phyloP scores from a whole-genome alignment of 2,888 invertebrate species.

The Ptychoptera contaminata region DNA sequence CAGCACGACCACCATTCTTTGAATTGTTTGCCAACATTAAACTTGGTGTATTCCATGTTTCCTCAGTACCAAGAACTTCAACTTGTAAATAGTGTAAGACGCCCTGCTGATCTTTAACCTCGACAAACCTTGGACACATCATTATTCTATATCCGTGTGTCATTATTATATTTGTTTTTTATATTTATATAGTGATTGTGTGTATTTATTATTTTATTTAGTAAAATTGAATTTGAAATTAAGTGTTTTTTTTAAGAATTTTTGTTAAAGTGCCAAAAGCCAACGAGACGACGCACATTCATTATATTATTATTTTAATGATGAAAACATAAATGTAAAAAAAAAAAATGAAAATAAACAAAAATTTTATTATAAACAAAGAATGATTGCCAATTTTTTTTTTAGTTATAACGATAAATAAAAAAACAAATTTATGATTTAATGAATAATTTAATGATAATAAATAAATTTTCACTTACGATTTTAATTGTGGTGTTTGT shows the following conservation, averaged over 20 bases:
- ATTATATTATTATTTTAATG: too few species aligned
- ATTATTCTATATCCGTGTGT: conserved; percentile 25
- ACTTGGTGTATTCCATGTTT: conserved; percentile 78
- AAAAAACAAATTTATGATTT: background rate
- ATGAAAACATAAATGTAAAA: too few species aligned
- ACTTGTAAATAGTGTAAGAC: conserved; percentile 52
- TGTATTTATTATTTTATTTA: too few species aligned
- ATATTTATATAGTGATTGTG: background rate
- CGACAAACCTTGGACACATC: conserved; percentile 34
- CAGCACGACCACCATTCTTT: conserved; percentile 51
- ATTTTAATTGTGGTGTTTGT: conserved; percentile 33
- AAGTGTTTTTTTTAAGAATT: conserved; percentile 18
- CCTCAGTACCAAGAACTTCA: conserved; percentile 64
- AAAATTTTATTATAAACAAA: too few species aligned
- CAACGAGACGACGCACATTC: conserved; percentile 14
- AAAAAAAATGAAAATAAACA: too few species aligned
- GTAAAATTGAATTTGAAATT: too few species aligned
- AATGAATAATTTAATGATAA: too few species aligned
- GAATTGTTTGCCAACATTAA: conserved; percentile 51
- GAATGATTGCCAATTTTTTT: too few species aligned
- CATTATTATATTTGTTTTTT: background rate
- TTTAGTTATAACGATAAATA: conserved; percentile 11
- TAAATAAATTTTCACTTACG: conserved; percentile 24
- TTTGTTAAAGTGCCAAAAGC: conserved; percentile 7
- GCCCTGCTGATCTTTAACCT: conserved; percentile 35